Evolutionary conservation across 2,113 vertebrate genomes (phyloP).

Genomic region (Albula glossodonta): DNA sequence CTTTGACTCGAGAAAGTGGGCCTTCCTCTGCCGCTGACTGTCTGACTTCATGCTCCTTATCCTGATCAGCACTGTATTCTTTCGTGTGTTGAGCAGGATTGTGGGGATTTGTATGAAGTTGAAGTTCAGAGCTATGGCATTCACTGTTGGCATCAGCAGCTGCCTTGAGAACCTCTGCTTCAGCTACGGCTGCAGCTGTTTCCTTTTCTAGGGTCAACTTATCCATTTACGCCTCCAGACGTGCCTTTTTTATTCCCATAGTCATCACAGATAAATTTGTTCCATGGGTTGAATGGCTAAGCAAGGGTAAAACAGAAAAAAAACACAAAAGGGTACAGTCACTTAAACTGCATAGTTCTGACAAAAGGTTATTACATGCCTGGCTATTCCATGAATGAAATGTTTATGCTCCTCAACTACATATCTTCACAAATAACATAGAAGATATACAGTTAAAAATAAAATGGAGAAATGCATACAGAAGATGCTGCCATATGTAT

Average conservation of each 20-base stretch:
- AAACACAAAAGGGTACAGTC: no score
- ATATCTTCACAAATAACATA: no score
- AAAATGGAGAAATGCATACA: no score
- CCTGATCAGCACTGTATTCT: neutral
- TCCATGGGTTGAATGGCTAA: no score
- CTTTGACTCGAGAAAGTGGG: neutral
- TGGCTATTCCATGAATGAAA: no score
- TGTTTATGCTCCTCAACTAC: no score
- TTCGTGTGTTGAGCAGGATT: neutral
- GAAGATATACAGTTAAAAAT: no score
- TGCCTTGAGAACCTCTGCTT: constrained; percentile 21
- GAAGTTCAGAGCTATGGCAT: neutral
- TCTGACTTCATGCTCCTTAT: neutral
- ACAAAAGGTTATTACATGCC: no score
- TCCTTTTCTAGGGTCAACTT: constrained; percentile 27
- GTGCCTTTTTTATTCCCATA: constrained; percentile 38
- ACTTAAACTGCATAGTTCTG: no score
- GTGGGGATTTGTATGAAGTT: neutral
- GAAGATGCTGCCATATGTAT: no score
- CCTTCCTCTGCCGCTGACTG: neutral
- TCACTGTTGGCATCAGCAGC: neutral
- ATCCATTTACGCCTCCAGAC: constrained; percentile 33
- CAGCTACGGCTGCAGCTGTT: constrained; percentile 26
- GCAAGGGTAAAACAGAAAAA: no score
- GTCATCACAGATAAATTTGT: neutral